Evolutionary conservation across 2,888 invertebrate species (phyloP), one percentile per base, ranked within the genome.

Genomic region (Anarsia innoxiella): DNA sequence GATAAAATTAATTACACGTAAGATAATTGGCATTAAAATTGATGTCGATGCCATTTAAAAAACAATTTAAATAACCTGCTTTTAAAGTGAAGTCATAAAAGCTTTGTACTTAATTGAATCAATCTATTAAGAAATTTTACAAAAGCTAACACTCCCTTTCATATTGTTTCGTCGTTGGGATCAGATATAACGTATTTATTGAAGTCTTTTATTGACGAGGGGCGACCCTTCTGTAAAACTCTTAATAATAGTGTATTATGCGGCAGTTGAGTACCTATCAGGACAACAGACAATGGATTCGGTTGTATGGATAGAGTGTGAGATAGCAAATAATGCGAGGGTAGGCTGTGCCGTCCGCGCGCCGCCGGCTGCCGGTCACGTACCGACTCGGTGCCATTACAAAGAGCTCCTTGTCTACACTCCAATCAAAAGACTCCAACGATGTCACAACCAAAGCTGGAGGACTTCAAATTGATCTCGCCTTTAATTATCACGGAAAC

Each of bases 401-500:
- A 37, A 27, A 29, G 31, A 34, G 31, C 39, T 40, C 40, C 29
- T 10, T 37, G 31, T 36, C 46, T 19, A 19, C 40, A 48, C 43
- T 44, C 27, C 47, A 55, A 41, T 45, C 19, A 49, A 51, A 56
- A 45, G 49, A 53, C 51, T 49, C 55, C 48, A 51, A 60, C 57
- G 53, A 51, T 53, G 56, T 56, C 51, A 51, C 42, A 39, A 23
- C 44, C 37, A 51, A 56, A 60, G 48, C 47, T 31, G 32, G 48
- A 59, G 54, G 56, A 57, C 59, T 59, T 53, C 53, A 69, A 77
- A 74, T 72, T 70, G 70, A 76, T 70, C 66, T 71, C 66, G 66
- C 67, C 69, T 73, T 73, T 77, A 79, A 79, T 80, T 75, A 77
- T 78, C 67, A 62, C 64, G 55, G 48, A 63, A 79, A 78, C 59